A percentile compares a stretch with the other conserved stretches of the same genome.
Evolutionary conservation across 2,888 invertebrate genomes (phyloP).

Genomic region (Parnassius mnemosyne): DNA sequence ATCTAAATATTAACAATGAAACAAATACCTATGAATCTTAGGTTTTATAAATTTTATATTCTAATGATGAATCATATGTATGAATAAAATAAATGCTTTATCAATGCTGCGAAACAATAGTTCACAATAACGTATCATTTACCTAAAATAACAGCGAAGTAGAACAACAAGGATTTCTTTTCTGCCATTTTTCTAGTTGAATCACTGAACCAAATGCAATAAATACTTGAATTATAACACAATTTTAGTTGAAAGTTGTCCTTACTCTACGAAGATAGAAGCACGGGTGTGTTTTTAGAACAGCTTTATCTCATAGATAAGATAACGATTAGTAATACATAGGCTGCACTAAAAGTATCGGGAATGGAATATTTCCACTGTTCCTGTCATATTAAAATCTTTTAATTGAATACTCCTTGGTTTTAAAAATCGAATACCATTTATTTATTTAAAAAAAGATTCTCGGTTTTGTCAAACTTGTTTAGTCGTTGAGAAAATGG

Average conservation of each 20-base stretch:
- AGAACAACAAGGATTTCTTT: constrained; percentile 66
- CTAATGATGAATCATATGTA: no score
- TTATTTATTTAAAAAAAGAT: no score
- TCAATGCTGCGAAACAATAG: background rate
- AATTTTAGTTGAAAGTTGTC: constrained; percentile 7
- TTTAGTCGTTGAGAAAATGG: no score
- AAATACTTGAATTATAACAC: background rate
- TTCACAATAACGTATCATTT: constrained; percentile 38
- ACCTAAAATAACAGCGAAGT: constrained; percentile 77
- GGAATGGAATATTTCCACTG: no score
- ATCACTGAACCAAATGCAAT: constrained; percentile 38
- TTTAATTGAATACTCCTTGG: no score
- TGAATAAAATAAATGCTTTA: background rate
- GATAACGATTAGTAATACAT: constrained; percentile 68
- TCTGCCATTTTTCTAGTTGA: constrained; percentile 60
- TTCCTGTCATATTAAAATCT: no score
- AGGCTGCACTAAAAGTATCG: no score
- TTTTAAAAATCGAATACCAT: no score
- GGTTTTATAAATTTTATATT: no score
- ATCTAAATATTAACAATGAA: no score
- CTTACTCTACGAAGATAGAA: constrained; percentile 45
- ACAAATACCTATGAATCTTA: no score
- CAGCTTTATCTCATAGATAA: constrained; percentile 64
- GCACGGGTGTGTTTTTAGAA: constrained; percentile 52
- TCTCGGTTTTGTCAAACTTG: no score